These are phyloP conservation scores for Protonibea diacanthus DNA, from an alignment of 2,797 vertebrate species.

Conservation along the genomic window DNA sequence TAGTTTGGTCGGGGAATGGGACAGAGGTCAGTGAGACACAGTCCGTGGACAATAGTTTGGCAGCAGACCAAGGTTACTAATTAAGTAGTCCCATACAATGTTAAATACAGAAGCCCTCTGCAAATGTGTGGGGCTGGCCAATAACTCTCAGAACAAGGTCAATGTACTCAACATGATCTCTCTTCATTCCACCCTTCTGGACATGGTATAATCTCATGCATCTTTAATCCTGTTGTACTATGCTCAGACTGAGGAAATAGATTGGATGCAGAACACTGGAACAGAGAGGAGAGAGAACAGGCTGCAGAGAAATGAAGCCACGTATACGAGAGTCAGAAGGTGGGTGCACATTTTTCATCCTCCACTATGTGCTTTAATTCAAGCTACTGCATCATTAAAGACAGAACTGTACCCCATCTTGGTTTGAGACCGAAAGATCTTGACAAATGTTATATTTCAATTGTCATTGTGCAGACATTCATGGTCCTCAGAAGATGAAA, in stretches of 20 bases:
- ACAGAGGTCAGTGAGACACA: constrained; percentile 20
- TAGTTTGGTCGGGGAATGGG: neutral
- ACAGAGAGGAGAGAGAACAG: constrained; percentile 21
- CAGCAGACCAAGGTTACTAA: constrained; percentile 54
- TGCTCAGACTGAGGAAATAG: constrained; percentile 55
- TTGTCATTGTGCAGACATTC: neutral
- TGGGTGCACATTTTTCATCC: constrained; percentile 40
- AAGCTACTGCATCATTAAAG: constrained; percentile 24
- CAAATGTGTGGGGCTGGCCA: constrained; percentile 60
- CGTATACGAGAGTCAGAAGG: neutral
- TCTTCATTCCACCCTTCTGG: constrained; percentile 67
- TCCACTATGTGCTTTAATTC: constrained; percentile 24
- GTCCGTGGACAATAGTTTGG: constrained; percentile 56
- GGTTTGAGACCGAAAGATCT: neutral
- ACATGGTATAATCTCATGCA: constrained; percentile 77
- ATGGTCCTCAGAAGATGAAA: neutral
- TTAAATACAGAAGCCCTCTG: constrained; percentile 71
- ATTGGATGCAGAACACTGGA: constrained; percentile 52
- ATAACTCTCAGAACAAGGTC: constrained; percentile 72
- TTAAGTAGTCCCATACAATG: constrained; percentile 61
- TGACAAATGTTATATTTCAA: neutral
- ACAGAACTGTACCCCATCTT: neutral
- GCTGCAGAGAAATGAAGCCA: constrained; percentile 37
- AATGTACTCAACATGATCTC: constrained; percentile 68
- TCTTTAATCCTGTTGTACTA: constrained; percentile 75